Evolutionary conservation across 1,140 invertebrate species (phyloP).

Genomic region (Aphis gossypii): DNA sequence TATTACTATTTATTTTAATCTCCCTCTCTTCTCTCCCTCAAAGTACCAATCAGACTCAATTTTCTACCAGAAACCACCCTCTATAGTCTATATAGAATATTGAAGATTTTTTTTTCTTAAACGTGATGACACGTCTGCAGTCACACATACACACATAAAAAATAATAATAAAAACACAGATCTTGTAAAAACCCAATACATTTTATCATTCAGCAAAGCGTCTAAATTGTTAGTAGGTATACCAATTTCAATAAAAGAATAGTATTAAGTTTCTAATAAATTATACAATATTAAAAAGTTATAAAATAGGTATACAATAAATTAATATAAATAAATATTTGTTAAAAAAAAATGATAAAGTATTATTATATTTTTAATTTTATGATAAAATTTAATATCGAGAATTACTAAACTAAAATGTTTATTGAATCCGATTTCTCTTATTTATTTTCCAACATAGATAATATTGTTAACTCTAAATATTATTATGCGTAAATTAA

Average conservation of each 20-base stretch:
- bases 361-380: too few relatives aligned
- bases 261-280: neutral
- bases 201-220: neutral
- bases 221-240: neutral
- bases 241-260: neutral
- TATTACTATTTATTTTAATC: neutral
- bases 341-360: neutral
- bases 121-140: neutral
- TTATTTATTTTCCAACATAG: neutral
- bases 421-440: neutral
- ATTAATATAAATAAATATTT: neutral
- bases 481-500: neutral
- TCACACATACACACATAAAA: neutral
- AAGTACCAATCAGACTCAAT: neutral
- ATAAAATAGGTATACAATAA: neutral
- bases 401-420: neutral
- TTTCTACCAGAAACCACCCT: neutral
- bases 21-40: too few relatives aligned
- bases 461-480: neutral
- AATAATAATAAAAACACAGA: neutral
- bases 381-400: neutral
- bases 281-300: neutral
- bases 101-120: neutral
- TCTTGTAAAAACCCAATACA: neutral
- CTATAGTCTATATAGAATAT: neutral